Evolutionary conservation across 1,140 invertebrate genomes (phyloP).

Genomic region (Drosophila sproati): DNA sequence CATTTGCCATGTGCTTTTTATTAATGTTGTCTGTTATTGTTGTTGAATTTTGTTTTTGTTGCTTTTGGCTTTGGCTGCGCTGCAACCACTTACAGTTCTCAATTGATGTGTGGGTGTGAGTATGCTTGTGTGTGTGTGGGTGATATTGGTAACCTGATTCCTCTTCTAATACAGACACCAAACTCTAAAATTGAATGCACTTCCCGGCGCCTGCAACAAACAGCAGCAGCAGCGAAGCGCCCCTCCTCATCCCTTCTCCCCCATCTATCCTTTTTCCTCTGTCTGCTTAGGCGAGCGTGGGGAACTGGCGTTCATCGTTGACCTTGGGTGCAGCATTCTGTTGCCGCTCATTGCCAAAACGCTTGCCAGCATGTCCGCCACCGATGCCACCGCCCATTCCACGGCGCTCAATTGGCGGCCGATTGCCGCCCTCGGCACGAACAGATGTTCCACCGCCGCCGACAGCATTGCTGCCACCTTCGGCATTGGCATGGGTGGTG

Average conservation of each 20-base stretch:
- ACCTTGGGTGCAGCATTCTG: conserved; percentile 92
- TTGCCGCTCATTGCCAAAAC: conserved; percentile 71
- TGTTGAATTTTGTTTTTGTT: conserved; percentile 57
- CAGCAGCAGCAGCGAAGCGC: conserved; percentile 28
- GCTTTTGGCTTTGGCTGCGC: conserved; percentile 68
- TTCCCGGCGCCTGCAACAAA: conserved; percentile 23
- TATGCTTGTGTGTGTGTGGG: conserved; percentile 9
- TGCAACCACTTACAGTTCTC: conserved; percentile 28
- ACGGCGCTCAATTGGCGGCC: conserved; percentile 70
- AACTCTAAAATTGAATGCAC: conserved; percentile 44
- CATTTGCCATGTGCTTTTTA: conserved; percentile 45
- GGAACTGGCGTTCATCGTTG: conserved; percentile 97
- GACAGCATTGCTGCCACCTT: conserved; percentile 45
- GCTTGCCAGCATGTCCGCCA: conserved; percentile 64
- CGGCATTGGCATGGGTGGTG: conserved; percentile 67
- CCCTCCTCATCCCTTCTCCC: not conserved
- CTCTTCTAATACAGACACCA: conserved; percentile 34
- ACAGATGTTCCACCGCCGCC: conserved; percentile 55
- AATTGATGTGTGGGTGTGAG: conserved; percentile 5
- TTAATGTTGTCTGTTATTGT: conserved; percentile 46
- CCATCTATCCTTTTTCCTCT: not conserved
- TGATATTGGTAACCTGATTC: conserved; percentile 31
- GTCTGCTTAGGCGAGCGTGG: conserved; percentile 89
- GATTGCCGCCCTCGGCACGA: conserved; percentile 51
- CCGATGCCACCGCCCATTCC: conserved; percentile 76